Evolutionary conservation across 2,888 invertebrate genomes (phyloP), one percentile per base, ranked within the genome.

Genomic region (Acronicta alni): DNA sequence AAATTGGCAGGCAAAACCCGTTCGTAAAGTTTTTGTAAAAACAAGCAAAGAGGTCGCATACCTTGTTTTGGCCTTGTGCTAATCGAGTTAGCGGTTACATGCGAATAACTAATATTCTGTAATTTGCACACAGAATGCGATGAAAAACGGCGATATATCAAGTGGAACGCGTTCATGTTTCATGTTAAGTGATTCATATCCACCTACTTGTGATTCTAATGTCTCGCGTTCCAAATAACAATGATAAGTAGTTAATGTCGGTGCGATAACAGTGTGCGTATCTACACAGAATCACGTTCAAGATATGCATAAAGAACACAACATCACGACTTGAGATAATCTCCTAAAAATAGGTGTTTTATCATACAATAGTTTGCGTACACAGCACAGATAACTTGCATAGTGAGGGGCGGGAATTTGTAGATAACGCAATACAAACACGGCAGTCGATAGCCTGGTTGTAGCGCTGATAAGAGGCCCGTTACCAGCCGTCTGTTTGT

Each of bases 381-480:
- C 66, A 84, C 86, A 86, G 91, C 66, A 84, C 86, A 86, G 91
- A 91, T 91, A 90, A 83, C 80, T 72, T 72, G 82, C 79, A 85
- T 83, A 82, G 79, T 80, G 80, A 81, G 78, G 83, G 77, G 81
- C 77, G 82, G 84, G 88, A 89, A 89, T 89, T 87, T 80, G 80
- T 82, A 84, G 91, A 93, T 92, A 92, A 89, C 82, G 76, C 73
- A 81, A 79, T 72, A 79, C 88, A 92, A 92, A 92, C 91, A 91
- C 84, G 81, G 85, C 88, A 88, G 86, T 88, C 87, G 92, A 92
- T 92, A 92, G 89, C 92, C 90, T 89, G 91, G 89, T 90, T 92
- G 90, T 87, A 84, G 77, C 74, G 68, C 82, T 87, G 91, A 92
- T 92, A 90, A 85, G 77, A 56, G 61, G 52, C 69, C 81, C 81